Base-by-base conservation (phyloP, 2,113 vertebrate genomes). In the Thamnaconus septentrionalis region DNA sequence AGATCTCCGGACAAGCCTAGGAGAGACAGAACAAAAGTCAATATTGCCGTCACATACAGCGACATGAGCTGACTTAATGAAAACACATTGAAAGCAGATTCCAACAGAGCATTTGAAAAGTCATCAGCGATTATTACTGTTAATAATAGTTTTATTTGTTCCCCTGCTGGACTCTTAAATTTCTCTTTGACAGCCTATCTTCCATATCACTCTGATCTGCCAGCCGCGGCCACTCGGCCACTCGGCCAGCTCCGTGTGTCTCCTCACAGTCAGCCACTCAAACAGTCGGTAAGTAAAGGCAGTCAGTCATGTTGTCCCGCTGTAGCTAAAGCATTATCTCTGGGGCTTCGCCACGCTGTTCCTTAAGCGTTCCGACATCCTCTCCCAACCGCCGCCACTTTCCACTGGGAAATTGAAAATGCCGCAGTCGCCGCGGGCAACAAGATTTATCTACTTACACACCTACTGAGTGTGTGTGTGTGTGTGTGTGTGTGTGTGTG, bases 1-100 rank as follows among this genome's bases (percentile, higher is more conserved):
- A 99, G 91, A 96, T 94, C 91, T 99, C 95, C 89, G 97, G 95
- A 90, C 97, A 99, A 86, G 89, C 93, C 97, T 99, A 41, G 91
- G 50, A 58, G 48, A 66, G 40, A 57, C 10, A 69, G 47, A 31
- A 46, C 59, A 44, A 64, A 5, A 71, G 0, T 41, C 60, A 3
- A 42, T 8, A 46, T 40, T 11, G 46, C 66, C 18, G 68, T 53
- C 9, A 31, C 59, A 52, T 41, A 46, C 3, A 45, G 4, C 53
- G 59, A 66, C 8, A 48, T 9, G 0, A 7, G 4, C 8, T 9
- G 18, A 67, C 31, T 52, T 43, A 4, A 56, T 45, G 39, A 49
- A 6, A 12, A 69, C 46, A 11, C n/a, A 58, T 11, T 48, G 11
- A 60, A 52, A 42, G 43, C 4, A 57, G 41, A 55, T 3, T 44